Conservation (phyloP, 2,888 invertebrate genomes). For the Pristionchus arcanus region DNA sequence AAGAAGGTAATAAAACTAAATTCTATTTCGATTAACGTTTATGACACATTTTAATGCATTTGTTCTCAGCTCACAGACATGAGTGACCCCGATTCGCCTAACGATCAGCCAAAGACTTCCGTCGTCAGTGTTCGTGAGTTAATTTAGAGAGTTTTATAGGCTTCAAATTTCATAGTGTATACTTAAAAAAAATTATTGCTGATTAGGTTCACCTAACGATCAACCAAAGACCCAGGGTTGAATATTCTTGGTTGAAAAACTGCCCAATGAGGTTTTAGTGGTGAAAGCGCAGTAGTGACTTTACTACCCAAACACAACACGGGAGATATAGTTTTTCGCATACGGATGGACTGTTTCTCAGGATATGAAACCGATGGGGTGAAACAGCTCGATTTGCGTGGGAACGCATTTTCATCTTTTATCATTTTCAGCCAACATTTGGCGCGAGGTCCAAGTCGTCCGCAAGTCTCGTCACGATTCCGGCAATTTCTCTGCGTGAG, state of each 20-base stretch:
- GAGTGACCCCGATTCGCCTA: neutral
- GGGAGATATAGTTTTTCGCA: too few relatives aligned
- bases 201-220: too few relatives aligned
- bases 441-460: neutral
- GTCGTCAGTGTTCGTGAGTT: constrained; percentile 26
- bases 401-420: neutral
- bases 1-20: neutral
- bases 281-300: too few relatives aligned
- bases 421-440: neutral
- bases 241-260: too few relatives aligned
- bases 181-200: too few relatives aligned
- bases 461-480: constrained; percentile 1
- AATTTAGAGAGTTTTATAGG: neutral
- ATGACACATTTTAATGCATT: neutral
- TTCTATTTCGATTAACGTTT: neutral
- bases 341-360: too few relatives aligned
- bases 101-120: constrained; percentile 26
- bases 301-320: too few relatives aligned
- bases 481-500: constrained; percentile 1
- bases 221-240: too few relatives aligned
- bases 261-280: too few relatives aligned
- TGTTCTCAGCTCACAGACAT: neutral
- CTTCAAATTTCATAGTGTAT: too few relatives aligned
- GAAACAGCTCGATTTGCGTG: neutral
- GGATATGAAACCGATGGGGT: too few relatives aligned